Evolutionary conservation across 2,797 vertebrate genomes (phyloP), one percentile per base, ranked within the genome.

Genomic region (Taenioides sp.): DNA sequence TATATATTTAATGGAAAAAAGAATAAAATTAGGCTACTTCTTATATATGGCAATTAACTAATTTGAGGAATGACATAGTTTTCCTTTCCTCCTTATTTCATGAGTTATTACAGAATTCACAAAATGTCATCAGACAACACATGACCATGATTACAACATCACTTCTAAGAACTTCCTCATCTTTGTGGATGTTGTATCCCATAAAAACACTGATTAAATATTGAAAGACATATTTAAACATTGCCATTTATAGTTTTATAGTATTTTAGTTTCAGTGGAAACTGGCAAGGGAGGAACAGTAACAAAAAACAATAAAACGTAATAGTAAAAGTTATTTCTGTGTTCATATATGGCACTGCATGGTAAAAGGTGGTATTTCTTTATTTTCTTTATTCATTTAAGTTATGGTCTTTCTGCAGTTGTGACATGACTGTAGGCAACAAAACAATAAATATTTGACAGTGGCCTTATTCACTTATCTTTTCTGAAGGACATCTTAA

Each of bases 401-500:
- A 37, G 23, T 18, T 49, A 1, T 50, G 16, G 23, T 69, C 12
- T 43, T 59, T 4, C 16, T 0, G 20, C 17, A 27, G 37, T 60
- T 40, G 23, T 40, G 25, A 43, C 20, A 73, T 50, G 22, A 67
- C 54, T 59, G 27, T n/a, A 14, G 12, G 43, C 43, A 67, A 65
- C 23, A 55, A 7, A 71, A 47, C 54, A 73, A 78, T 77, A 64
- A 57, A 22, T 49, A 73, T 71, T 68, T 23, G 27, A 5, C 65
- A 77, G 1, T 65, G 25, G 11, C 18, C 62, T 75, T 72, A 73
- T 82, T 70, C 59, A 71, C 67, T 78, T 88, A 87, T 88, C 85
- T 66, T 70, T 62, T 79, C 7, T 71, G 31, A 87, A 87, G 84
- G 82, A 70, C 82, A 75, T 2, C 2, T 67, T 58, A 84, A 84